Evolutionary conservation across 2,113 vertebrate species (phyloP).

Genomic region (Dipodomys stephensi): DNA sequence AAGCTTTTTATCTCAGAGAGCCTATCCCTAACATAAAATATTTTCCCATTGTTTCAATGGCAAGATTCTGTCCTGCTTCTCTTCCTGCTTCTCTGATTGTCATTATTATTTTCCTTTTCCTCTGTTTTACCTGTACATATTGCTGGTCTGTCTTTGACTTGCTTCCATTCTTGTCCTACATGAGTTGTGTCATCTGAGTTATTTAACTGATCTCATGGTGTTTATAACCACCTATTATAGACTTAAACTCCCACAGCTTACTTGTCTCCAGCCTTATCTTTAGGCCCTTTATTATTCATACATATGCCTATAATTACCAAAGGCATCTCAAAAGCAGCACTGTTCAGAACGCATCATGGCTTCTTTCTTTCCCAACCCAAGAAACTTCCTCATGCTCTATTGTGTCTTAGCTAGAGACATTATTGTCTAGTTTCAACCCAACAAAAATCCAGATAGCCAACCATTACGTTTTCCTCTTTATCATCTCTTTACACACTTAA

Average conservation of each 20-base stretch:
- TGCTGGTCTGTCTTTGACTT: not conserved
- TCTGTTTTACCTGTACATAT: not conserved
- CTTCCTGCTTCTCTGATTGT: not conserved
- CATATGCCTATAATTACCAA: not conserved
- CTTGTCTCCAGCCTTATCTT: not conserved
- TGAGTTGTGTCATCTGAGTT: not conserved
- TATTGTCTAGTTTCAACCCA: not conserved
- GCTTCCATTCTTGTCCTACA: not conserved
- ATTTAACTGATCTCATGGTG: not conserved
- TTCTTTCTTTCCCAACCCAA: not conserved
- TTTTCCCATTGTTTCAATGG: too few relatives aligned
- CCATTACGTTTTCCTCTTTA: not conserved
- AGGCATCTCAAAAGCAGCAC: not conserved
- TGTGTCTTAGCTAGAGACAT: not conserved
- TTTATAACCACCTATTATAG: not conserved
- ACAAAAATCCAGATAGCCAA: not conserved
- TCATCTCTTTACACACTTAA: not conserved
- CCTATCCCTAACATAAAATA: not conserved
- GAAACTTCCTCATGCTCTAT: not conserved
- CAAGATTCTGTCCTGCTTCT: not conserved
- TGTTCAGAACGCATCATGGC: not conserved
- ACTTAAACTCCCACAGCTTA: not conserved
- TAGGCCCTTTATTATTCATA: not conserved
- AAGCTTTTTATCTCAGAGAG: slow-evolving; percentile 6
- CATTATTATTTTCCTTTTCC: not conserved